Evolutionary conservation across 2,113 vertebrate species (phyloP), one percentile per base, ranked within the genome.

Genomic region (Acanthisitta chloris): DNA sequence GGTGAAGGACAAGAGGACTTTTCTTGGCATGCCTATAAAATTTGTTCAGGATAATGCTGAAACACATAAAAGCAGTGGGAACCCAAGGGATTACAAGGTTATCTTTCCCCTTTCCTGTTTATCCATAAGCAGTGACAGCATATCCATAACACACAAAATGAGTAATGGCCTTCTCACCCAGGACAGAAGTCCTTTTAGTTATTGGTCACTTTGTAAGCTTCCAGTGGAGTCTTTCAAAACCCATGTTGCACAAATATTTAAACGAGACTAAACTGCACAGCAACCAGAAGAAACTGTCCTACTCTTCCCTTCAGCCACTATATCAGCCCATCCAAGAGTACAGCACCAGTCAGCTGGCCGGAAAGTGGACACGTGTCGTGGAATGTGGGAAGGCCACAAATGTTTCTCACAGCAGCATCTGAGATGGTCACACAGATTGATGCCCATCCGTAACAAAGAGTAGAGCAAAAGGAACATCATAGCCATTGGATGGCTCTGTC

Each of bases 101-200:
- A 45, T 43, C 8, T 1, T 6, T 52, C 40, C 36, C 19, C 25
- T 64, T 29, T 24, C 12, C 61, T 48, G 12, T 36, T 74, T 59
- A 67, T 16, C 43, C n/a, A 12, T 4, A 58, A 65, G 79, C 48
- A 85, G 21, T 5, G 12, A 46, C 18, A 36, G 24, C 38, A 46
- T 6, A 46, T 12, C 14, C 4, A 4, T 7, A 74, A 54, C 17
- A 57, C 17, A 29, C 17, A 54, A 43, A 81, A 2, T 29, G 77
- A 42, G 3, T 5, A 55, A 55, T 0, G 25, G 14, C 12, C 13
- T 8, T n/a, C 29, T 70, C 31, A 29, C 0, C 1, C 0, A 0
- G 66, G 14, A 46, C 4, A 10, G 46, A 74, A 92, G 10, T 13
- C 25, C 34, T 38, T 81, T 81, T 34, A 45, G 17, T 29, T 70